phyloP scores from a whole-genome alignment of 2,888 invertebrate species.

The Tribolium freemani region DNA sequence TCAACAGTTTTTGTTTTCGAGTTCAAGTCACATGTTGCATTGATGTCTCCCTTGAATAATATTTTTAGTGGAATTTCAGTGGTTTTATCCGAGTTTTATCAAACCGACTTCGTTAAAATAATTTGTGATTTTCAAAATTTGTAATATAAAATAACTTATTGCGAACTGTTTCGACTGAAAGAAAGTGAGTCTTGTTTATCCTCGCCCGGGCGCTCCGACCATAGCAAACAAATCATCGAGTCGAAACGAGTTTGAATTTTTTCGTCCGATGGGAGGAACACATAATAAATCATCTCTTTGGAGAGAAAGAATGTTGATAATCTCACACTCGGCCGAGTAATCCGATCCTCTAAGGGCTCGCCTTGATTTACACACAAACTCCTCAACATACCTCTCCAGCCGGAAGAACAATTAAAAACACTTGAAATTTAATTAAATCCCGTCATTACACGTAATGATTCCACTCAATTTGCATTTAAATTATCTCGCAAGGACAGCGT shows the following conservation, averaged over 20 bases:
- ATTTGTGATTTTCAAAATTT: no score
- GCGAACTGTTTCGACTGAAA: background rate
- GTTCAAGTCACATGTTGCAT: no score
- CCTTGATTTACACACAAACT: slow-evolving; percentile 20
- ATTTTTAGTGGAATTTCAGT: no score
- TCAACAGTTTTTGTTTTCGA: no score
- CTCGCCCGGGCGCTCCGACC: background rate
- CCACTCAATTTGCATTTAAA: slow-evolving; percentile 24
- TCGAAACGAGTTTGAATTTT: slow-evolving; percentile 18
- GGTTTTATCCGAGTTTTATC: no score
- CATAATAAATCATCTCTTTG: slow-evolving; percentile 25
- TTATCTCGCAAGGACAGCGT: slow-evolving; percentile 1
- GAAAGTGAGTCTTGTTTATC: background rate
- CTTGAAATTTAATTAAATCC: slow-evolving; percentile 14
- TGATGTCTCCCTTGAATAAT: no score
- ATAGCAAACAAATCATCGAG: slow-evolving; percentile 20
- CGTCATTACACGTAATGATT: slow-evolving; percentile 14
- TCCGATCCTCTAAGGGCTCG: slow-evolving; percentile 23
- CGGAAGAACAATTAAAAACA: slow-evolving; percentile 11
- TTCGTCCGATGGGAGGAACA: slow-evolving; percentile 16
- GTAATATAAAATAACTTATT: no score
- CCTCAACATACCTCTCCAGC: background rate
- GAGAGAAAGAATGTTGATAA: slow-evolving; percentile 22
- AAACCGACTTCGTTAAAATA: no score
- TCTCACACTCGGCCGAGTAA: slow-evolving; percentile 5